Percentiles rank a stretch among this genome's conserved stretches.
These are phyloP conservation scores for Eupithecia subumbrata DNA, from an alignment of 2,888 invertebrate genomes.

Conservation along the genomic window DNA sequence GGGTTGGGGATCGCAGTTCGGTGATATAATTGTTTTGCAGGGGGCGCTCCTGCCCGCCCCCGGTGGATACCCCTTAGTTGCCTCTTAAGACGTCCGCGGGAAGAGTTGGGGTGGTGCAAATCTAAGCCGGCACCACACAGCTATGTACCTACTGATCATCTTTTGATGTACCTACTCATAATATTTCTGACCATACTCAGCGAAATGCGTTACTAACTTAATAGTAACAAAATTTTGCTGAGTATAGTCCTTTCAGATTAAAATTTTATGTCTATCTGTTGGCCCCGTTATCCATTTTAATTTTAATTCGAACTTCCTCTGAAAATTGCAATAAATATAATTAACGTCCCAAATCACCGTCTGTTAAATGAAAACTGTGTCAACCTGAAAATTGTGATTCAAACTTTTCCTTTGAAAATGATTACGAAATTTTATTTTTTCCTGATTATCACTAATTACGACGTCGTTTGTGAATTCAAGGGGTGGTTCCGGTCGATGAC, in stretches of 20 bases:
- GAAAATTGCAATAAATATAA: slow-evolving; percentile 40
- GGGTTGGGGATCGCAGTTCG: too few species aligned
- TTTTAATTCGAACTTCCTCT: slow-evolving; percentile 36
- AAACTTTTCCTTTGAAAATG: slow-evolving; percentile 64
- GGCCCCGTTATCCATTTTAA: slow-evolving; percentile 12
- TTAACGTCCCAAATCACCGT: slow-evolving; percentile 29
- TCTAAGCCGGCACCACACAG: too few species aligned
- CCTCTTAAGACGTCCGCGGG: too few species aligned
- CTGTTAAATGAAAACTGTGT: slow-evolving; percentile 22
- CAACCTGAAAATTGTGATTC: slow-evolving; percentile 23
- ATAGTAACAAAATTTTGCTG: not conserved
- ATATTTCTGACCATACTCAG: not conserved
- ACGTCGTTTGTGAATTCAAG: slow-evolving; percentile 64
- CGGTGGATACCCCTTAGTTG: too few species aligned
- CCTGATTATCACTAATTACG: slow-evolving; percentile 77
- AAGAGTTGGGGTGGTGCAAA: too few species aligned
- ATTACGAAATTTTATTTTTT: slow-evolving; percentile 60
- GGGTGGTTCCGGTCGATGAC: slow-evolving; percentile 68
- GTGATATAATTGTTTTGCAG: too few species aligned
- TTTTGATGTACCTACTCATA: not conserved
- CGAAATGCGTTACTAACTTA: too few species aligned
- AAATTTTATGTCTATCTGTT: not conserved
- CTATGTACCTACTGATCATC: too few species aligned
- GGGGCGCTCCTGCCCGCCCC: too few species aligned
- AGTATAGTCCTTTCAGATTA: not conserved